Evolutionary conservation across 2,888 invertebrate genomes (phyloP).

Genomic region (Thymelicus sylvestris): DNA sequence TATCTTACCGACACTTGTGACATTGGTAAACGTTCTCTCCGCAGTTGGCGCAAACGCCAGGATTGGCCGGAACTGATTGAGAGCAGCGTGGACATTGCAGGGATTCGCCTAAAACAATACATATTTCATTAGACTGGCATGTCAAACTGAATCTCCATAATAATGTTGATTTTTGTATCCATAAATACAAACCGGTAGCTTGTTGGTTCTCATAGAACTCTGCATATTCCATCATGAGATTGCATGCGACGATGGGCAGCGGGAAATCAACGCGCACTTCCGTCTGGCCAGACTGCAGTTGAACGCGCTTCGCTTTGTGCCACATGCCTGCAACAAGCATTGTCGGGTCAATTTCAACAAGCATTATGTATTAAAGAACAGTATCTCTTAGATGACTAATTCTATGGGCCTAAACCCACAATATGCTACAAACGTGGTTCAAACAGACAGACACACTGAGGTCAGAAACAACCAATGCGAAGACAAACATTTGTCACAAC

Average conservation of each 20-base stretch:
- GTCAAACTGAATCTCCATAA: too few species aligned
- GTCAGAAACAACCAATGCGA: too few species aligned
- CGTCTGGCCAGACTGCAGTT: slow-evolving; percentile 95
- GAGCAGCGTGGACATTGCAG: slow-evolving; percentile 98
- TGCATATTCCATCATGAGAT: slow-evolving; percentile 98
- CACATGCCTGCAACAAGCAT: slow-evolving; percentile 87
- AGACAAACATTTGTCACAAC: too few species aligned
- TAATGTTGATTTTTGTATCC: neutral
- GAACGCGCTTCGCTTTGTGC: slow-evolving; percentile 98
- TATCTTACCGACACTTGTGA: slow-evolving; percentile 95
- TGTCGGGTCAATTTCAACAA: neutral
- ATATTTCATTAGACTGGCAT: neutral
- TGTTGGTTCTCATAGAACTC: slow-evolving; percentile 99
- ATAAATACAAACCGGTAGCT: slow-evolving; percentile 86
- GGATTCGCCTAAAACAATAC: slow-evolving; percentile 86
- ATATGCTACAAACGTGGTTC: too few species aligned
- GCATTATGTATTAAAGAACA: too few species aligned
- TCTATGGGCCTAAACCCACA: too few species aligned
- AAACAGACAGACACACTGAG: too few species aligned
- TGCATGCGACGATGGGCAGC: slow-evolving; percentile 98
- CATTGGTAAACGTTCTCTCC: slow-evolving; percentile 99
- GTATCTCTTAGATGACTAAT: too few species aligned
- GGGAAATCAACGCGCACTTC: slow-evolving; percentile 99
- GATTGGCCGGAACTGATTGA: slow-evolving; percentile 98
- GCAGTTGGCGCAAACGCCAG: slow-evolving; percentile 98